Evolutionary conservation across 2,113 vertebrate species (phyloP), one percentile per base, ranked within the genome.

Genomic region (Perognathus longimembris): DNA sequence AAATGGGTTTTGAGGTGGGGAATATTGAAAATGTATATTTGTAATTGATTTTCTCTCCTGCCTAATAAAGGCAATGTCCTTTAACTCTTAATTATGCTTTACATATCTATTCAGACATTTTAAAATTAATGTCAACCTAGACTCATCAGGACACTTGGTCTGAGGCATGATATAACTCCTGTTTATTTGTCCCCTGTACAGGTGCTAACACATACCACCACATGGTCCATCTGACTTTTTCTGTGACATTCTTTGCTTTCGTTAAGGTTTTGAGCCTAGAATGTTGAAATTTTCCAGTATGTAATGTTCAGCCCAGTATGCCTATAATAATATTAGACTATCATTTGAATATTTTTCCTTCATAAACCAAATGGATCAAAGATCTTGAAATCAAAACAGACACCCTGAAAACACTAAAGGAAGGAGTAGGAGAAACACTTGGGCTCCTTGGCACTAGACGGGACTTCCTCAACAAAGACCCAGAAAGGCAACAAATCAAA

Each of bases 1-100:
- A 71, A 69, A n/a, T 61, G 14, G n/a, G 4, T 89, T 36, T 89
- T 38, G 57, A 21, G 7, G 93, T 81, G 32, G 32, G 79, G 73
- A 85, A 89, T 91, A 73, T 85, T 92, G 45, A 71, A 92, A 76
- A 71, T 88, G 26, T 54, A 18, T n/a, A 54, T 54, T 54, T 54
- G 50, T 32, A 92, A 75, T 82, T 80, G 81, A 30, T 84, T 95
- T 91, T 21, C n/a, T 85, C 36, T 83, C 3, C n/a, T 30, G 34
- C 82, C 59, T 89, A 91, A 89, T 71, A 89, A 92, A 6, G 14
- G 36, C 10, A 34, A 30, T 85, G 73, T 50, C 59, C 34, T 95
- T 94, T 85, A 94, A 64, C 75, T 95, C 81, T 93, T 84, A 93
- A 75, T 85, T 59, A 70, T 26, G 20, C 15, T 90, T 92, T 54